Percentiles rank a stretch among this genome's conserved stretches.
phyloP scores from a whole-genome alignment of 2,113 vertebrate genomes.

The Pseudolaguvia tuberculata region DNA sequence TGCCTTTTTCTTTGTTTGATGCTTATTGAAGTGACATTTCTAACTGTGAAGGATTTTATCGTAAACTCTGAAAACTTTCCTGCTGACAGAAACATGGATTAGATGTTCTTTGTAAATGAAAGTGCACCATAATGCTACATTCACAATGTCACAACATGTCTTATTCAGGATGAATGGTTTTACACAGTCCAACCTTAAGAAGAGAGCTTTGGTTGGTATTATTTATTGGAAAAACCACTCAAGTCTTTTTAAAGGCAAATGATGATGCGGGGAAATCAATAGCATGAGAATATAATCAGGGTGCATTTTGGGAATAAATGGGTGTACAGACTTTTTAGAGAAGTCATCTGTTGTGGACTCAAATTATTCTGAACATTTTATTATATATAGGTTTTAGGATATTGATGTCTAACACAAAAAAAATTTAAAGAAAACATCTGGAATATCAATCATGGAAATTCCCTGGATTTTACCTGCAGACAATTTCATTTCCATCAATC shows the following conservation, averaged over 20 bases:
- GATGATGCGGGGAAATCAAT: not conserved
- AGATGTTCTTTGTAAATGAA: not conserved
- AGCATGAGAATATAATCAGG: not conserved
- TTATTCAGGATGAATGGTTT: not conserved
- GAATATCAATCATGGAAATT: constrained; percentile 1
- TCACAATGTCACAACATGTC: not conserved
- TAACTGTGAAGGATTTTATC: not conserved
- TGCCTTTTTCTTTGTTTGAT: not conserved
- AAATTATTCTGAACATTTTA: not conserved
- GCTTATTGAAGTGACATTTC: not conserved
- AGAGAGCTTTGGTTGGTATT: not conserved
- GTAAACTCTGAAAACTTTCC: not conserved
- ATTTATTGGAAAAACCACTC: not conserved
- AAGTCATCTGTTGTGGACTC: not conserved
- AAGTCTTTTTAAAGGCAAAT: not conserved
- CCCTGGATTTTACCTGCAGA: not conserved
- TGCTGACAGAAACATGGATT: not conserved
- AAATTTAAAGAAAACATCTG: not conserved
- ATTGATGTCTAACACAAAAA: not conserved
- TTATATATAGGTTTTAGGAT: not conserved
- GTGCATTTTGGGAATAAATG: not conserved
- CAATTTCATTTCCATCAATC: constrained; percentile 15
- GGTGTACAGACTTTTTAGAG: not conserved
- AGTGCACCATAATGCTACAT: not conserved
- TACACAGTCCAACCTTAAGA: not conserved